Conservation (phyloP, 2,797 vertebrate species). For the Mico argentatus region DNA sequence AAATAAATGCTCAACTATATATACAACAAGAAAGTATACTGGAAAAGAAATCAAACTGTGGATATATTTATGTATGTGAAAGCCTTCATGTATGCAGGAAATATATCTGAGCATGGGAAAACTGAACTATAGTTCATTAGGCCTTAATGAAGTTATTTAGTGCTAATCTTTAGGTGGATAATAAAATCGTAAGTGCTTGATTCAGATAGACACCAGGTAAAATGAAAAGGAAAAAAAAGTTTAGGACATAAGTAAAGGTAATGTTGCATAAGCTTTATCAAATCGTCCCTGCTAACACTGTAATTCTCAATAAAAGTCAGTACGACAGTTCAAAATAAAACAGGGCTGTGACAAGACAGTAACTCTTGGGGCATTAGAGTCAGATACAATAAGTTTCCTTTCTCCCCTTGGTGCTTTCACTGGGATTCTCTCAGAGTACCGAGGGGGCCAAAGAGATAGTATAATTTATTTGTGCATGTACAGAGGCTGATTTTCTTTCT, state of each 20-base stretch:
- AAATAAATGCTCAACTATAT: slow-evolving; percentile 46
- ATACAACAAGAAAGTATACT: neutral
- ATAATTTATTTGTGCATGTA: neutral
- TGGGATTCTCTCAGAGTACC: neutral
- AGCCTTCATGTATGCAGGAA: neutral
- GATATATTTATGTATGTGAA: slow-evolving; percentile 43
- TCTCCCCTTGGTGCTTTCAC: slow-evolving; percentile 12
- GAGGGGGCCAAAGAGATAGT: neutral
- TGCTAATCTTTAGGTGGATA: slow-evolving; percentile 53
- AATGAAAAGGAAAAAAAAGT: slow-evolving; percentile 51
- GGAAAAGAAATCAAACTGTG: slow-evolving; percentile 21
- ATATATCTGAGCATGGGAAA: slow-evolving; percentile 36
- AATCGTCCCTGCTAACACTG: slow-evolving; percentile 52
- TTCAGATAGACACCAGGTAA: slow-evolving; percentile 57
- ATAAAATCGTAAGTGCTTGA: slow-evolving; percentile 62
- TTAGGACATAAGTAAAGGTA: slow-evolving; percentile 54
- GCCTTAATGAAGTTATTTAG: slow-evolving; percentile 70
- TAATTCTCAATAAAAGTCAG: slow-evolving; percentile 70
- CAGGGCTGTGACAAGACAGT: slow-evolving; percentile 30
- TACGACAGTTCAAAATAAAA: slow-evolving; percentile 65
- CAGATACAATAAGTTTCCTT: slow-evolving; percentile 21
- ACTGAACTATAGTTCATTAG: slow-evolving; percentile 55
- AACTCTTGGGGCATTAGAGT: slow-evolving; percentile 38
- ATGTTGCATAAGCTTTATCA: slow-evolving; percentile 61
- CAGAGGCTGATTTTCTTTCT: neutral